Base-by-base conservation (phyloP, 53 echinoderm and acorn worm genomes). In the Luidia sarsii region DNA sequence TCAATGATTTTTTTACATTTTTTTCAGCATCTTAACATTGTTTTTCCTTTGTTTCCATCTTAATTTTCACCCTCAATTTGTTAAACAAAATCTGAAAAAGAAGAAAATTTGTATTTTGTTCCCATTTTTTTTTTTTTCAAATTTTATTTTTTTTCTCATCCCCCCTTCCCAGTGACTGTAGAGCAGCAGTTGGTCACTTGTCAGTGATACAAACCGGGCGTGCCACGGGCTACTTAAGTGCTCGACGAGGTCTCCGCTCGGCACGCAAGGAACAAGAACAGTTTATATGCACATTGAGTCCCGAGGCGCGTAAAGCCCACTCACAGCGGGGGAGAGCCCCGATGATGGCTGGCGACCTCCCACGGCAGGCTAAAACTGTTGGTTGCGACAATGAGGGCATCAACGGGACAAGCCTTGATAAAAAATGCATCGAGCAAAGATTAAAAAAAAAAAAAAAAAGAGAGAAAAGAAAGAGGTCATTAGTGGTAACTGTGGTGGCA, bases 341-440 rank as follows among this genome's bases (percentile, higher is more conserved):
- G 77, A 27, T 22, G 61, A 21, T 4, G 46, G 43, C 66, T 57
- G 41, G 57, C 16, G 46, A 22, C 41, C 18, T 77, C 77, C 77
- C 29, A 60, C 77, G 55, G 77, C 61, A 45, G 77, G 43, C 48
- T 77, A 77, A 77, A 77, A 77, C 77, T 77, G 77, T 61, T 77
- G 77, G 77, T 77, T 77, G 77, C 77, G 77, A 77, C 77, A 77
- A 72, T 72, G 54, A 11, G 56, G 46, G 77, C 77, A 77, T 77
- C 77, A 77, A 77, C 77, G 60, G 77, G 77, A 60, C 59, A 77
- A 77, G 61, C 48, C 77, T 60, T 77, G 22, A 77, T 41, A 77
- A 41, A 77, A 41, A 77, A 77, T 77, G 61, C 77, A 77, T 77
- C 77, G 61, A 67, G 77, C 45, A 45, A 77, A 77, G 77, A 77